Evolutionary conservation across 2,797 vertebrate species (phyloP).

Genomic region (Sebastes elongatus): DNA sequence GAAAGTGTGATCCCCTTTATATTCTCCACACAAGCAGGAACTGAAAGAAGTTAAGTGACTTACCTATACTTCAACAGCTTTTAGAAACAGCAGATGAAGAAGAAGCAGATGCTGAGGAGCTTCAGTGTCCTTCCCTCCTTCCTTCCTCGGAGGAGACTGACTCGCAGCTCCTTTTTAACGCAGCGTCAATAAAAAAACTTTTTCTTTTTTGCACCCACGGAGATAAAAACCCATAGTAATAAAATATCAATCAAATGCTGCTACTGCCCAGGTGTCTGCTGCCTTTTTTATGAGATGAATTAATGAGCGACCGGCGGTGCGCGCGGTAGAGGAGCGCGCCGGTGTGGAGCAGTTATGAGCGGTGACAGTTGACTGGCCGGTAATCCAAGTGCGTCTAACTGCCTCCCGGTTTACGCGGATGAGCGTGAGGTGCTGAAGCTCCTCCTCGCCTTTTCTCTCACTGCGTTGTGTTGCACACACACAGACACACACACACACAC

Average conservation of each 20-base stretch:
- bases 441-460: conserved; percentile 68
- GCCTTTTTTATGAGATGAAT: conserved; percentile 34
- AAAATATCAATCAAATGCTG: conserved; percentile 35
- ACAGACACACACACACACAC: too few relatives aligned
- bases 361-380: conserved; percentile 71
- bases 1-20: not conserved
- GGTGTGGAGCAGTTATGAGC: conserved; percentile 51
- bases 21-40: not conserved
- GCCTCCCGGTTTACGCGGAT: conserved; percentile 53
- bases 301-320: conserved; percentile 18
- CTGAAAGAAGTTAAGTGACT: conserved; percentile 36
- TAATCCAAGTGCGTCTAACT: conserved; percentile 78
- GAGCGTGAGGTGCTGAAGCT: conserved; percentile 56
- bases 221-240: conserved; percentile 45
- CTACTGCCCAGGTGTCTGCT: conserved; percentile 14
- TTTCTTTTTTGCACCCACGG: conserved; percentile 33
- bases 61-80: conserved; percentile 46
- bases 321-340: conserved; percentile 38
- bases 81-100: conserved; percentile 19
- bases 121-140: not conserved
- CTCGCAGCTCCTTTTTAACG: conserved; percentile 69
- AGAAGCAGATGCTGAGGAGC: conserved; percentile 28
- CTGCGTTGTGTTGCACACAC: too few relatives aligned
- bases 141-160: conserved; percentile 46
- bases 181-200: conserved; percentile 30